Conservation (phyloP, 1,140 invertebrate species). For the Phymastichus coffea region DNA sequence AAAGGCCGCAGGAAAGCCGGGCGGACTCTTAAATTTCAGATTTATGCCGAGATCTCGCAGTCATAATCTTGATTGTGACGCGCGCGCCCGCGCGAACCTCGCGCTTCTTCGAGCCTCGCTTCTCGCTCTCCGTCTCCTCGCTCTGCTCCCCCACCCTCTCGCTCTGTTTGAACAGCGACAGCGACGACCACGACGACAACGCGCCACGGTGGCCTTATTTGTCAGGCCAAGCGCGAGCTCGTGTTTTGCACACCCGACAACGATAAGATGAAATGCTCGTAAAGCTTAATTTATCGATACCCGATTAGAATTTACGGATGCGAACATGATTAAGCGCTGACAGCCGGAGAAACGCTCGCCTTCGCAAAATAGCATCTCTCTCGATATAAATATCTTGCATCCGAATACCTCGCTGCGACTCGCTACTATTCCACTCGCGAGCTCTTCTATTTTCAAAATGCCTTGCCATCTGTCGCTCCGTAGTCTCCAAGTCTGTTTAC, state of each 20-base stretch:
- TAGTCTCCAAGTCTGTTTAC: too few species aligned
- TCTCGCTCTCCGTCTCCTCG: constrained; percentile 14
- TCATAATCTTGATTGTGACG: constrained; percentile 56
- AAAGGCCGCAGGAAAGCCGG: neutral
- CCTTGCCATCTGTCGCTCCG: too few species aligned
- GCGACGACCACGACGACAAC: too few species aligned
- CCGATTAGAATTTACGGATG: constrained; percentile 28
- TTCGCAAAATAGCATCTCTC: neutral
- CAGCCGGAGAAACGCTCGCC: neutral
- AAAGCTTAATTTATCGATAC: constrained; percentile 27
- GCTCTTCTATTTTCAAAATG: too few species aligned
- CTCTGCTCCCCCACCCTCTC: too few species aligned
- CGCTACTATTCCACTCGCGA: too few species aligned
- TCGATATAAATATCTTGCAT: constrained; percentile 4
- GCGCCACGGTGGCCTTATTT: constrained; percentile 50
- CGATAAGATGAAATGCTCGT: constrained; percentile 10
- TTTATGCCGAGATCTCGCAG: constrained; percentile 49
- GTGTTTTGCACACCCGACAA: constrained; percentile 24
- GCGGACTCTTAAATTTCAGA: constrained; percentile 55
- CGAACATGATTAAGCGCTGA: constrained; percentile 14
- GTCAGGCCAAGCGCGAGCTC: constrained; percentile 33
- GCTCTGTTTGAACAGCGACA: too few species aligned
- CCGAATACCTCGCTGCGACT: too few species aligned
- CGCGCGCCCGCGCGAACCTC: constrained; percentile 32
- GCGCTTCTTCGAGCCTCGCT: constrained; percentile 1